Conservation (phyloP, 2,797 vertebrate genomes). For the Liasis olivaceus region DNA sequence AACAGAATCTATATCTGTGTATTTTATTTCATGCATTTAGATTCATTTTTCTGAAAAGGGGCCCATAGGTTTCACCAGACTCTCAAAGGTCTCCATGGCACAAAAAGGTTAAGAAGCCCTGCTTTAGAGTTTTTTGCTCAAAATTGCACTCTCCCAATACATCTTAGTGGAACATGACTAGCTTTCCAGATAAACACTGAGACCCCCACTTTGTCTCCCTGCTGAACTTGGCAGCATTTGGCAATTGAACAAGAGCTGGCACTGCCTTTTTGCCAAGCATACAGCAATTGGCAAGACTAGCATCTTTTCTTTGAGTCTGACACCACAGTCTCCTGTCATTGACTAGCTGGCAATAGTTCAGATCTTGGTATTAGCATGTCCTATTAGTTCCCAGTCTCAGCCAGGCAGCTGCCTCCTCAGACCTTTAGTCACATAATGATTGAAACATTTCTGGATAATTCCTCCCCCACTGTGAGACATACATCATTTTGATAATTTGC, state of each 20-base stretch:
- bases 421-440: slow-evolving; percentile 18
- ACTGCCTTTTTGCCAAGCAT: slow-evolving; percentile 2
- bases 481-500: slow-evolving; percentile 5
- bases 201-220: background rate
- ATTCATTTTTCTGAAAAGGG: background rate
- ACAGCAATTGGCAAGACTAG: slow-evolving; percentile 18
- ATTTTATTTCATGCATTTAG: background rate
- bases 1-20: background rate
- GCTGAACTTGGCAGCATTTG: background rate
- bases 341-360: slow-evolving; percentile 19
- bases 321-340: background rate
- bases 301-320: background rate
- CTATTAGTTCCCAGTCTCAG: background rate
- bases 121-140: background rate
- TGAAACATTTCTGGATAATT: slow-evolving; percentile 4
- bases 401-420: slow-evolving; percentile 5
- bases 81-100: slow-evolving; percentile 1
- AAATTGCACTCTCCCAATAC: background rate
- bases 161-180: background rate
- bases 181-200: background rate
- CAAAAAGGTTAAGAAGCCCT: background rate
- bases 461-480: background rate
- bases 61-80: background rate
- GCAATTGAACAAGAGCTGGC: slow-evolving; percentile 6
- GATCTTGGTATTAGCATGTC: slow-evolving; percentile 23